Percentiles rank a stretch among this genome's conserved stretches.
Evolutionary conservation across 2,888 invertebrate species (phyloP).

Genomic region (Patella depressa): DNA sequence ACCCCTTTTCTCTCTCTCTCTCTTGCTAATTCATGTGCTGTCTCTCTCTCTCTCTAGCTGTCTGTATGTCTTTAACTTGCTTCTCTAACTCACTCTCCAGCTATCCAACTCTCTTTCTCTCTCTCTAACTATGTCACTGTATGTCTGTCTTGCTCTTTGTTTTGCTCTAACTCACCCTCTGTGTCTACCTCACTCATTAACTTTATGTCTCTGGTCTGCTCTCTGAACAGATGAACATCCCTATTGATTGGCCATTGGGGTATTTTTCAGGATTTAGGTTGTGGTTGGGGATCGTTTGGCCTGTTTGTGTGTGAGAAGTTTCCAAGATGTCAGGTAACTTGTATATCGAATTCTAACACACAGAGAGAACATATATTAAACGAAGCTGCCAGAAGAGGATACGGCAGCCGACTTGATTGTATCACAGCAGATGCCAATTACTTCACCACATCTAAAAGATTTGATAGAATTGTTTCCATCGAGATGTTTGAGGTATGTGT

Average conservation of each 20-base stretch:
- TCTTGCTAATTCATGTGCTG: no score
- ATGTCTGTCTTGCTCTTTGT: no score
- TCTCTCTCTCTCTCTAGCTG: no score
- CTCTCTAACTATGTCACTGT: no score
- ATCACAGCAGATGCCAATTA: constrained; percentile 60
- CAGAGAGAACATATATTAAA: constrained; percentile 56
- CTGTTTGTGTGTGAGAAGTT: constrained; percentile 59
- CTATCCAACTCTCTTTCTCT: no score
- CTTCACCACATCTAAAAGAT: constrained; percentile 54
- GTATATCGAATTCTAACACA: constrained; percentile 63
- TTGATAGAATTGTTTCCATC: constrained; percentile 62
- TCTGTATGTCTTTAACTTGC: no score
- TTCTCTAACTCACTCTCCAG: no score
- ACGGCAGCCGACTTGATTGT: constrained; percentile 48
- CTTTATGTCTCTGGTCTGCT: no score
- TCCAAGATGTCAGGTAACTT: constrained; percentile 60
- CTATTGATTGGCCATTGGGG: not conserved
- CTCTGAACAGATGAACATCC: no score
- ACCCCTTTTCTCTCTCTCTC: no score
- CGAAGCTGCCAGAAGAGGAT: constrained; percentile 44
- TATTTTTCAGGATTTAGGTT: constrained; percentile 56
- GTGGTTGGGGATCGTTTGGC: constrained; percentile 64
- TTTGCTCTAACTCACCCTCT: no score
- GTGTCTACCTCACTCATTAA: no score
- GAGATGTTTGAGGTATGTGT: constrained; percentile 64